These are phyloP conservation scores for Brotula barbata DNA, from an alignment of 2,797 vertebrate species.

Conservation along the genomic window DNA sequence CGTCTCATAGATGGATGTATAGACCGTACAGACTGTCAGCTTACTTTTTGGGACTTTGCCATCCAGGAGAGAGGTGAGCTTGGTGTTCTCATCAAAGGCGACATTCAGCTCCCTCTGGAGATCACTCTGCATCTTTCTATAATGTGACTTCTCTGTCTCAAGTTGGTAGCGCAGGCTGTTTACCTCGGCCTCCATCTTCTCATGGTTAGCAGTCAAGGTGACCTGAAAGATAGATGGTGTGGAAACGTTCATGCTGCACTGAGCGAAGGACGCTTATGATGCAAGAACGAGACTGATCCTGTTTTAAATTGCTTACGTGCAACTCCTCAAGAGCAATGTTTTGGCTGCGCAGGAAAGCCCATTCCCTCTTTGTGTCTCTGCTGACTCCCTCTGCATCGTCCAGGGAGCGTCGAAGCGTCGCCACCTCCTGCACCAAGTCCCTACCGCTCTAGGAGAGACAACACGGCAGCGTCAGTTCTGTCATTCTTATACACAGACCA, in stretches of 20 bases:
- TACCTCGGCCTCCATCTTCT: slow-evolving; percentile 67
- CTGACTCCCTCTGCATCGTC: slow-evolving; percentile 84
- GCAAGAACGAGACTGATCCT: no score
- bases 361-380: slow-evolving; percentile 89
- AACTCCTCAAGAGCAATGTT: slow-evolving; percentile 84
- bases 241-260: no score
- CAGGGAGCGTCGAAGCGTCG: slow-evolving; percentile 83
- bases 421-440: slow-evolving; percentile 81
- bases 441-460: slow-evolving; percentile 76
- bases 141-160: slow-evolving; percentile 62
- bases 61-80: slow-evolving; percentile 81
- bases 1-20: no score
- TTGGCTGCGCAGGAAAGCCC: slow-evolving; percentile 86
- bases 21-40: slow-evolving; percentile 2
- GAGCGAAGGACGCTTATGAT: no score
- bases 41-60: slow-evolving; percentile 89
- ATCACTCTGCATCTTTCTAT: slow-evolving; percentile 73
- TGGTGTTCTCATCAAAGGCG: slow-evolving; percentile 85
- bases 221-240: slow-evolving; percentile 41
- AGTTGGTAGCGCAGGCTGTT: slow-evolving; percentile 61
- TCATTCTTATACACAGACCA: no score
- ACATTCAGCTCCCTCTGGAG: slow-evolving; percentile 77
- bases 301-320: no score
- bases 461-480: no score
- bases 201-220: slow-evolving; percentile 46